Evolutionary conservation across 2,113 vertebrate species (phyloP), one percentile per base, ranked within the genome.

Genomic region (Aphelocoma coerulescens): DNA sequence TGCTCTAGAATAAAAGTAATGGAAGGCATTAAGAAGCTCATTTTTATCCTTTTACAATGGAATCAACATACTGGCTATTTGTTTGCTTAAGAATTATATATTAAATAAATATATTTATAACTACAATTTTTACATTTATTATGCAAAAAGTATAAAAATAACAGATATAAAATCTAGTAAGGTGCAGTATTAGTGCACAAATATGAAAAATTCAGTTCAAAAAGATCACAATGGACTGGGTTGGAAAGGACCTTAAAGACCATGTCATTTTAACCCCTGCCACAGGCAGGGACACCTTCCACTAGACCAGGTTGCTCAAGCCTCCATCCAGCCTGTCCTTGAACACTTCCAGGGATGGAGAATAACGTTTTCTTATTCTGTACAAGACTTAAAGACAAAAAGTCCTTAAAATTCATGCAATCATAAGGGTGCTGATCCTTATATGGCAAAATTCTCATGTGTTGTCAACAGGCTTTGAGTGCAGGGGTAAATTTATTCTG

Each of bases 401-500:
- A 33, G 16, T 8, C 13, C 8, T 68, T 39, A 43, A 67, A 82
- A 82, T 7, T 39, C 3, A 62, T 37, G 8, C 10, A 37, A 4
- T 52, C 33, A 44, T 23, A 61, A 41, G 11, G 37, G 69, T n/a
- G 28, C 6, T 20, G 20, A 68, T 52, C 15, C 10, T 78, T 30
- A 51, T 7, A 24, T 2, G 6, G n/a, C 26, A 66, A 54, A 81
- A 51, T 17, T 67, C 59, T 23, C 9, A 5, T 0, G 0, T 33
- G 62, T 7, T n/a, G 4, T 22, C 30, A 30, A 28, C 4, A 49
- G 10, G 26, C 27, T 80, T 71, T 75, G 35, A 61, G 35, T 1
- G 1, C 1, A 8, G 16, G 7, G 6, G 19, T 2, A 4, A 63
- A 52, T 72, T 80, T 46, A 19, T 41, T 43, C 46, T 20, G 77